Evolutionary conservation across 2,113 vertebrate genomes (phyloP).

Genomic region (Burhinus oedicnemus): DNA sequence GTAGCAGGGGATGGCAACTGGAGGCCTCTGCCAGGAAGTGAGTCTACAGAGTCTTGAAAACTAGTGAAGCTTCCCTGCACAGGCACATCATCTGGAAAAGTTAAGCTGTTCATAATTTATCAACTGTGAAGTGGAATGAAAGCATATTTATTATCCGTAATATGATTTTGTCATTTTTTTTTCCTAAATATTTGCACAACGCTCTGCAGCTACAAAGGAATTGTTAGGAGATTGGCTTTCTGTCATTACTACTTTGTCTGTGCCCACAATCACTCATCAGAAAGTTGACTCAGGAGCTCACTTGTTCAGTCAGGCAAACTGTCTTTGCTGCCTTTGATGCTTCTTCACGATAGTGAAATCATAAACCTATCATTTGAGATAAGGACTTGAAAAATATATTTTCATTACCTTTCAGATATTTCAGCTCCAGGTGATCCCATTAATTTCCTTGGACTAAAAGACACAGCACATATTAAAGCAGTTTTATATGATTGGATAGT

Average conservation of each 20-base stretch:
- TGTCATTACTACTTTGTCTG: not conserved
- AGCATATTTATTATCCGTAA: slow-evolving; percentile 32
- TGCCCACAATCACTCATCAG: not conserved
- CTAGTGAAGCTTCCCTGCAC: not conserved
- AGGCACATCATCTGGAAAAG: not conserved
- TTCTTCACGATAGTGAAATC: not conserved
- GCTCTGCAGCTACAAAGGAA: not conserved
- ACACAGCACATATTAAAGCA: not conserved
- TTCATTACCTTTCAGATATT: not conserved
- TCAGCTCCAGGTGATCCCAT: not conserved
- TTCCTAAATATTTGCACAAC: not conserved
- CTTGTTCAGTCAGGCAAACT: not conserved
- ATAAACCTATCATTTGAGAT: not conserved
- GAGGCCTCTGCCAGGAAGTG: not conserved
- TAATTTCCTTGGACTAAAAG: not conserved
- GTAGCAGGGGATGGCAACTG: not conserved
- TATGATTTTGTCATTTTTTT: not conserved
- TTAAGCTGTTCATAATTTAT: slow-evolving; percentile 45
- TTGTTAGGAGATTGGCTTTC: not conserved
- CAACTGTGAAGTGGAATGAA: slow-evolving; percentile 10
- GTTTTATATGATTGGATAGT: not conserved
- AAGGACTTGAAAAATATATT: not conserved
- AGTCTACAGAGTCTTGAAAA: not conserved
- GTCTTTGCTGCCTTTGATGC: not conserved
- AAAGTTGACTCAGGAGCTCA: not conserved